Evolutionary conservation across 2,797 vertebrate genomes (phyloP).

Genomic region (Thunnus albacares): DNA sequence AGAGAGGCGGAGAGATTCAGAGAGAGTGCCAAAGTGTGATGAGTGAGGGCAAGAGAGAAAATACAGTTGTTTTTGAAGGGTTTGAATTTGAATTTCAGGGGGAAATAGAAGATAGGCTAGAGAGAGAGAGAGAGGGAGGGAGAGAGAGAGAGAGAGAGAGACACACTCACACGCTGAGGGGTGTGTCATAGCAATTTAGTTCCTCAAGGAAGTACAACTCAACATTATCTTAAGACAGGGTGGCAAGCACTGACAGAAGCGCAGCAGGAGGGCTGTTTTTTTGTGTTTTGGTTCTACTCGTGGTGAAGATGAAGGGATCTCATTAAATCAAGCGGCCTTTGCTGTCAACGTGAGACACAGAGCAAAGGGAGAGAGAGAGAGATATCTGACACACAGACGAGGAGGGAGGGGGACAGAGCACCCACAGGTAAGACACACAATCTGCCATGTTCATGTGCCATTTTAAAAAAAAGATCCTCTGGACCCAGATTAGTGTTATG

Average conservation of each 20-base stretch:
- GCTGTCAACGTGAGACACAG: constrained; percentile 71
- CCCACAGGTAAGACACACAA: constrained; percentile 82
- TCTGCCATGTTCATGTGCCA: constrained; percentile 24
- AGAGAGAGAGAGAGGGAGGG: constrained; percentile 34
- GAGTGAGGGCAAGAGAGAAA: constrained; percentile 12
- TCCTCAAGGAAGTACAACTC: constrained; percentile 91
- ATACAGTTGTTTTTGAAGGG: constrained; percentile 42
- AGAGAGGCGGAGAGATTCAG: constrained; percentile 40
- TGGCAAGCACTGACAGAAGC: constrained; percentile 63
- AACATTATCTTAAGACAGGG: constrained; percentile 85
- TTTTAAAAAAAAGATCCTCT: neutral
- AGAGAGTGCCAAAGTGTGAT: constrained; percentile 28
- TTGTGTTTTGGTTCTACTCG: constrained; percentile 23
- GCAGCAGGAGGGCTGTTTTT: constrained; percentile 58
- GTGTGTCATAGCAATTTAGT: constrained; percentile 89
- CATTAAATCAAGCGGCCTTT: constrained; percentile 62
- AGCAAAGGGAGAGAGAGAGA: constrained; percentile 59
- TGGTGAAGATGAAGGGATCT: constrained; percentile 68
- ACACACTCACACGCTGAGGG: constrained; percentile 75
- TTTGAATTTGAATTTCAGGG: constrained; percentile 69
- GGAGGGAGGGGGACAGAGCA: constrained; percentile 77
- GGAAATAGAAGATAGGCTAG: constrained; percentile 47
- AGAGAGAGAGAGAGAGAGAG: constrained; percentile 62
- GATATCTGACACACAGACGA: constrained; percentile 68
- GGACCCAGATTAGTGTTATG: neutral